Evolutionary conservation across 2,888 invertebrate species (phyloP), one percentile per base, ranked within the genome.

Genomic region (Mimumesa dahlbomi): DNA sequence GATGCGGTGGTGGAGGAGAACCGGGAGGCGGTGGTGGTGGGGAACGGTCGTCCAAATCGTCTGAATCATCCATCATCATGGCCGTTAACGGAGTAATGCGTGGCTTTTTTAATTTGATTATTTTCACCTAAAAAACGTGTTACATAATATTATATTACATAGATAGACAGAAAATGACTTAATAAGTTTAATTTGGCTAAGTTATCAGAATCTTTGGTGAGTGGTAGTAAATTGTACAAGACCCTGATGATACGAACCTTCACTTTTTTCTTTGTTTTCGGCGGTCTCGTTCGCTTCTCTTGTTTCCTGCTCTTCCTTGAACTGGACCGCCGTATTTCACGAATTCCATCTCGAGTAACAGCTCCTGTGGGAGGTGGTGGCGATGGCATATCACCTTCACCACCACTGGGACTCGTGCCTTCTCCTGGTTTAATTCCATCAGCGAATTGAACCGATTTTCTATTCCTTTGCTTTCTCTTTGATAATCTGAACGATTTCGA

Each of bases 1-100:
- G 74, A 77, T 92, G 91, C 0, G 91, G 91, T 0, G 90, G 89
- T 0, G 92, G 92, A 1, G 92, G 92, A 4, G 92, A 92, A 14
- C 92, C 92, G 0, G 92, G 92, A 0, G 92, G 92, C 1, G 93
- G 93, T 0, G 92, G 92, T 0, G 92, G 92, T 9, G 92, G 92
- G 4, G 92, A 91, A 45, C 91, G 88, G 76, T 90, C 90, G 71
- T 92, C 92, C 49, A 91, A 88, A 21, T 91, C 90, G 36, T 91
- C 91, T 16, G 91, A 91, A 52, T 91, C 91, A 19, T 91, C 90
- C 59, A 89, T 84, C 82, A 89, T 85, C 74, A 87, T 79, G 1
- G 87, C 82, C 13, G 88, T 85, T 19, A 87, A 70, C 13, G 89
- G 87, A 11, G 87, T 82, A 48, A 87, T 85, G 22, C 90, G 87